Evolutionary conservation across 2,888 invertebrate genomes (phyloP).

Genomic region (Cataglyphis albicans): DNA sequence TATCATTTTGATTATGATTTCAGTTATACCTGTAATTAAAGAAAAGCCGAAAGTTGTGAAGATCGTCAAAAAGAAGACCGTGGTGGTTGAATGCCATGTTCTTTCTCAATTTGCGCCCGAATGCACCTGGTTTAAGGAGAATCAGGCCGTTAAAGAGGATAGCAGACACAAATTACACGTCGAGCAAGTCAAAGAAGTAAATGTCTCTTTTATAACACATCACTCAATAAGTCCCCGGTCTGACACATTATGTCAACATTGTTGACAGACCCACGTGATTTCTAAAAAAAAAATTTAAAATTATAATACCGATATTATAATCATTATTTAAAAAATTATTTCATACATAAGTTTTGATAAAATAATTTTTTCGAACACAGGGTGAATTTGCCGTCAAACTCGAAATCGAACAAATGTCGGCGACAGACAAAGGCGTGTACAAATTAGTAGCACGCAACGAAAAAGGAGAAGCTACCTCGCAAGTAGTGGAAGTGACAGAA

Average conservation of each 20-base stretch:
- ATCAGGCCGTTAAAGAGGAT: conserved; percentile 92
- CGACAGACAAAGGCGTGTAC: conserved; percentile 94
- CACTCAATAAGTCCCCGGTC: too few relatives aligned
- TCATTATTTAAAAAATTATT: neutral
- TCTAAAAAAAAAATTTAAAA: too few relatives aligned
- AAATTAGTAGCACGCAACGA: conserved; percentile 96
- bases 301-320: neutral
- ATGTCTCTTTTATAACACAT: conserved; percentile 61
- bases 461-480: conserved; percentile 96
- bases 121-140: conserved; percentile 97
- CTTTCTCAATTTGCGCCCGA: conserved; percentile 97
- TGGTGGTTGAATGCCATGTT: conserved; percentile 97
- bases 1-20: conserved; percentile 58
- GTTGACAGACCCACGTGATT: too few relatives aligned
- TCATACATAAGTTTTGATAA: conserved; percentile 4
- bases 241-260: too few relatives aligned
- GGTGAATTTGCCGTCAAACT: conserved; percentile 96
- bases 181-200: conserved; percentile 92
- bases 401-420: conserved; percentile 94
- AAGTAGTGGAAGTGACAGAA: conserved; percentile 94
- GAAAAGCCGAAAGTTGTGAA: conserved; percentile 97
- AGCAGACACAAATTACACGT: conserved; percentile 92
- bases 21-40: conserved; percentile 96
- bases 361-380: conserved; percentile 83
- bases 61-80: conserved; percentile 96